These are phyloP conservation scores for Garra rufa DNA, from an alignment of 2,113 vertebrate species.

Conservation along the genomic window DNA sequence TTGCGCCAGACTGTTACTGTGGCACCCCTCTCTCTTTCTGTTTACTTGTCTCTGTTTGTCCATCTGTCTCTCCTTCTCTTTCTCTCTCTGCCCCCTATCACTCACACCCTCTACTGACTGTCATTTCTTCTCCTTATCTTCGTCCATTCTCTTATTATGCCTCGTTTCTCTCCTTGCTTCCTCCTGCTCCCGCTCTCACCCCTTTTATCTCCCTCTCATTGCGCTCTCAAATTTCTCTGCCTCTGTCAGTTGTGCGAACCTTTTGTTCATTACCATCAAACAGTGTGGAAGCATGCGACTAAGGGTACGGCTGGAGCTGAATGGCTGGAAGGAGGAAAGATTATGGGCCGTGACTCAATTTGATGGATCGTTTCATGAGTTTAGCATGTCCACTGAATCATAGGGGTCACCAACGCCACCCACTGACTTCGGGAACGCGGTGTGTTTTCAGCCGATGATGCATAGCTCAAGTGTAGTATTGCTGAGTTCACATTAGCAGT, in stretches of 20 bases:
- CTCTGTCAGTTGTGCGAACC: background rate
- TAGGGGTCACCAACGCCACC: slow-evolving; percentile 26
- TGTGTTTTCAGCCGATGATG: slow-evolving; percentile 25
- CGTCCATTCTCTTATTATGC: slow-evolving; percentile 18
- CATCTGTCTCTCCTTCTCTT: slow-evolving; percentile 41
- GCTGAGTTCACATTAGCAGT: slow-evolving; percentile 41
- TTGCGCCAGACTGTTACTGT: slow-evolving; percentile 46
- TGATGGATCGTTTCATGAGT: slow-evolving; percentile 35
- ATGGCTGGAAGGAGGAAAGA: slow-evolving; percentile 11
- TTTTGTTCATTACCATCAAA: slow-evolving; percentile 24
- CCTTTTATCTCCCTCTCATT: slow-evolving; percentile 46
- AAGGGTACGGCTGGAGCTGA: background rate
- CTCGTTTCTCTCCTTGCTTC: background rate
- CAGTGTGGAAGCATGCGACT: background rate
- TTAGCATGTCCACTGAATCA: slow-evolving; percentile 40
- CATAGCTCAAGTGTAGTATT: slow-evolving; percentile 13
- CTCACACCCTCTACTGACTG: slow-evolving; percentile 27
- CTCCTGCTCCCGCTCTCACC: slow-evolving; percentile 25
- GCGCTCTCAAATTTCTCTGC: slow-evolving; percentile 52
- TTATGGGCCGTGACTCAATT: slow-evolving; percentile 11
- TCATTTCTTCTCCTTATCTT: slow-evolving; percentile 42
- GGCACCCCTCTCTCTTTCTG: slow-evolving; percentile 16
- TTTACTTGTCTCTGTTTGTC: slow-evolving; percentile 30
- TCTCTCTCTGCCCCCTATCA: background rate
- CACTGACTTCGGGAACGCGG: slow-evolving; percentile 3